Base-by-base conservation (phyloP, 2,888 invertebrate species). In the Labia minor region DNA sequence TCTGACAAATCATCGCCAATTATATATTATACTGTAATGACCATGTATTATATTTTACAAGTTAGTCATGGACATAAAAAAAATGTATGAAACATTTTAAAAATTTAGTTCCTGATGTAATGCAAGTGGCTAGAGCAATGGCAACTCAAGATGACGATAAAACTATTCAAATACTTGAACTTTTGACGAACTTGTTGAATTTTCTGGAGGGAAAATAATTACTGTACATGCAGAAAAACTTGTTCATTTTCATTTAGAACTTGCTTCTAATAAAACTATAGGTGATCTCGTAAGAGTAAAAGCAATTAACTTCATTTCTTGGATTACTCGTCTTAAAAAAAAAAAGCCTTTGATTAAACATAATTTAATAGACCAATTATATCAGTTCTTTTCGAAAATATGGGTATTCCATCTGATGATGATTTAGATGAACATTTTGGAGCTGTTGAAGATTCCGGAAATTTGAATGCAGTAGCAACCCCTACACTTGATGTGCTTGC, bases 401-500 rank as follows among this genome's bases (percentile, higher is more conserved):
- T 90, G 85, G 85, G 87, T 37, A 78, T 79, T 37, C 81, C 83
- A 69, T 80, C 83, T 1, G 82, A 83, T 65, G 86, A 86, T 21
- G 80, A 80, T 66, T 83, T 84, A 64, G 86, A 87, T 71, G 85
- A 86, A 71, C 85, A 86, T 72, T 86, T 86, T 72, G 78, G 80
- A 14, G 84, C 82, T 1, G 85, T 85, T 70, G 79, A 80, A 2
- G 86, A 86, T 71, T 81, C 82, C 68, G 84, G 82, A 69, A 85
- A 82, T 26, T 84, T 87, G 0, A 81, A 85, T 70, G 84, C 86
- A 8, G 82, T 86, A 70, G 88, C 89, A 8, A 85, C 87, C 0
- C 88, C 89, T 78, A 87, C 89, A 3, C 79, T 91, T 69, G 89
- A 90, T 76, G 76, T 85, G 63, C 79, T 90, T 73, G 89, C 90